Evolutionary conservation across 2,888 invertebrate genomes (phyloP), one percentile per base, ranked within the genome.

Genomic region (Dasysyrphus albostriatus): DNA sequence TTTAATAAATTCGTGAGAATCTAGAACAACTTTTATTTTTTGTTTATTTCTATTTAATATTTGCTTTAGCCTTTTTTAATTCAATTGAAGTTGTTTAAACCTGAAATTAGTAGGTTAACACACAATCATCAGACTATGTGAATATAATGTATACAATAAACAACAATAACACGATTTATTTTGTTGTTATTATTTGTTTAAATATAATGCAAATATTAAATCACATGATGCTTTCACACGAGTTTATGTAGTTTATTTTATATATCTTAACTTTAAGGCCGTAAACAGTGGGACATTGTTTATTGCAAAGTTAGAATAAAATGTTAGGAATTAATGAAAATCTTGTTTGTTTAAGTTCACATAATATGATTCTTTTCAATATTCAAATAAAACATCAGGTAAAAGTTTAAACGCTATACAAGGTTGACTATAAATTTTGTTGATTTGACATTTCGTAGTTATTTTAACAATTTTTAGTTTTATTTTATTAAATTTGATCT

Each of bases 91-190:
- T 73, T 51, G 83, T 78, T 83, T 70, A 49, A 79, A 70, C 74
- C 61, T 75, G 83, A 79, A 74, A 69, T 75, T 70, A 70, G 63
- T 74, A 74, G 78, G 69, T 69, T 61, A 51, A 73, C 69, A 73
- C 69, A 34, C 34, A 39, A 9, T 47, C 56, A 56, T 59, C 37
- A 59, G 2, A 37, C 0, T 19, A 37, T 37, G n/a, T n/a, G n/a
- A n/a, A n/a, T n/a, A n/a, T n/a, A n/a, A n/a, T n/a, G n/a, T n/a
- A 5, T 6, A 24, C 42, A 12, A 2, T 63, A 47, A 34, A 65
- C n/a, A 12, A 75, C 14, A 76, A 63, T 44, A n/a, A n/a, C 61
- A 70, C 58, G 73, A 65, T 65, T 42, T 42, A 77, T 75, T 65
- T 70, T 73, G 39, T 63, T 61, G 69, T 70, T 54, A 54, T 51